Conservation (phyloP, 2,797 vertebrate genomes). For the Acipenser ruthenus region DNA sequence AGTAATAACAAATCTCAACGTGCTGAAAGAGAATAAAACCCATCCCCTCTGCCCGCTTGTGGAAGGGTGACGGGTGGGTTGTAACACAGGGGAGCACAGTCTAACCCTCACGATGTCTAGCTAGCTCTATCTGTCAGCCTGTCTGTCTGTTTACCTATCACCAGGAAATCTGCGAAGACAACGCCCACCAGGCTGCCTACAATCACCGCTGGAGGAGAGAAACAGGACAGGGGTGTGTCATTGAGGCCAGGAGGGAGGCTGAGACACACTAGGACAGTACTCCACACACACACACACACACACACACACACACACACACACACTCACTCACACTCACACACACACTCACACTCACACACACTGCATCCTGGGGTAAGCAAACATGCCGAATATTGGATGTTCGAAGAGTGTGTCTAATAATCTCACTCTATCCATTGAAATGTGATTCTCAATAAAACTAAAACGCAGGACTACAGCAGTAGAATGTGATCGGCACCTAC, state of each 20-base stretch:
- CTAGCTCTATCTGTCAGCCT: slow-evolving; percentile 12
- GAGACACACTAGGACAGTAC: slow-evolving; percentile 8
- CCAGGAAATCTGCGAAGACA: slow-evolving; percentile 70
- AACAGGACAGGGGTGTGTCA: slow-evolving; percentile 14
- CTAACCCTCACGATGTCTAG: neutral
- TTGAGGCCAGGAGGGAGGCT: slow-evolving; percentile 9
- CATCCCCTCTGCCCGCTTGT: too few relatives aligned
- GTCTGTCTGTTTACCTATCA: slow-evolving; percentile 64
- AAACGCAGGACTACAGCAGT: too few relatives aligned
- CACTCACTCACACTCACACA: slow-evolving; percentile 3
- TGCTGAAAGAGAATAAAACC: too few relatives aligned
- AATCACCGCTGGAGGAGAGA: slow-evolving; percentile 65
- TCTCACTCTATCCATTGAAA: too few relatives aligned
- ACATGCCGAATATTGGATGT: too few relatives aligned
- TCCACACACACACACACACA: neutral
- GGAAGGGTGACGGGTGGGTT: too few relatives aligned
- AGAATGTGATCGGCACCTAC: too few relatives aligned
- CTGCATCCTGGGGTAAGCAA: neutral
- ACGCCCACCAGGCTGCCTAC: slow-evolving; percentile 65
- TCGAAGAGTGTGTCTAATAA: too few relatives aligned
- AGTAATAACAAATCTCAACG: too few relatives aligned
- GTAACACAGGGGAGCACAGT: neutral
- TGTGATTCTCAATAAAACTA: too few relatives aligned
- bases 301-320: neutral
- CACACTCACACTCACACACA: slow-evolving; percentile 9